Evolutionary conservation across 37 sponge, comb jelly and placozoan species (phyloP), one percentile per base, ranked within the genome.

Genomic region (Mnemiopsis leidyi): DNA sequence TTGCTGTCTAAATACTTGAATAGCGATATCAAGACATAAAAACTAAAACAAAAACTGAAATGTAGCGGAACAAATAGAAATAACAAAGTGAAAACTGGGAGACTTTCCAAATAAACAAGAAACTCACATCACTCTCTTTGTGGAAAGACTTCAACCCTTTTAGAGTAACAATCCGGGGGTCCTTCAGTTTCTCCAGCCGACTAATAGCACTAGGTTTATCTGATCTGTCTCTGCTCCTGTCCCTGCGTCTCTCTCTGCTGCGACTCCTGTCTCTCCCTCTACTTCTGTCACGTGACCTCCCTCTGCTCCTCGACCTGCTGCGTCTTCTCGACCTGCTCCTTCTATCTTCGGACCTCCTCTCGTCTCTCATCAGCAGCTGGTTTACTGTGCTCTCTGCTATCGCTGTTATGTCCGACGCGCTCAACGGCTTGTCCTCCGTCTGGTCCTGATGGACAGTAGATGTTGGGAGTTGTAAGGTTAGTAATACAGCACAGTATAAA

Each of bases 381-480:
- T 85, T 85, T 3, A 85, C 90, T 9, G 90, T 85, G 48, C 90
- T 85, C 30, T 85, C 90, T 20, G 90, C 90, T 23, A 85, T 85
- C 0, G 90, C 90, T 40, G 90, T 85, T 9, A 85, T 85, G 90
- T 85, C 90, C 1, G 90, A 85, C 0, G 90, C 90, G 25, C 90
- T 85, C 25, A 85, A 29, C 20, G 90, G 90, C 61, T 85, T 85
- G 29, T 85, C 90, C 1, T 85, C 90, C n/a, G 61, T 48, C 61
- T 48, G 61, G 9, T 48, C 61, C 61, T 48, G 61, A 48, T 5
- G 61, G 61, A 18, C 5, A n/a, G n/a, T n/a, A n/a, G n/a, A n/a
- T n/a, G n/a, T n/a, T n/a, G n/a, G n/a, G n/a, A n/a, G n/a, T n/a
- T n/a, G n/a, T n/a, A n/a, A n/a, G n/a, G n/a, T n/a, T n/a, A n/a